phyloP scores from a whole-genome alignment of 2,797 vertebrate genomes.

The Dicrostonyx torquatus region DNA sequence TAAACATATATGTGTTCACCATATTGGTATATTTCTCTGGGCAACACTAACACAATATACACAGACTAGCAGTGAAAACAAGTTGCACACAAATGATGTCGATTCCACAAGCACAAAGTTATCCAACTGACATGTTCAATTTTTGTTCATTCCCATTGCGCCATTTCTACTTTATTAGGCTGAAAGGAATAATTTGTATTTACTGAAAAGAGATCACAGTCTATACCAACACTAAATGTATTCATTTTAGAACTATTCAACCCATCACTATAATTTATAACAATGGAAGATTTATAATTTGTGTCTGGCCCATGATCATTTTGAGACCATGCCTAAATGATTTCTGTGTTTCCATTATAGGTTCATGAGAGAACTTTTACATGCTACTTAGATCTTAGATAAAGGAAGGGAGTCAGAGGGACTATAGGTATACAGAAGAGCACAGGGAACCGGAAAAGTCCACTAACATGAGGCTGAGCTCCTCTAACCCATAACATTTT shows the following conservation, averaged over 20 bases:
- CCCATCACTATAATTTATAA: constrained; percentile 10
- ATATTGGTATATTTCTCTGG: background rate
- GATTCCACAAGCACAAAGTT: background rate
- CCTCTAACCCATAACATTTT: background rate
- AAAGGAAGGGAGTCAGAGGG: background rate
- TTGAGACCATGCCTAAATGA: constrained; percentile 3
- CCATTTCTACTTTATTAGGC: constrained; percentile 3
- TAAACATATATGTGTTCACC: background rate
- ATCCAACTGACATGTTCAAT: constrained; percentile 10
- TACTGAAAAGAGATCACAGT: background rate
- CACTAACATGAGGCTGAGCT: background rate
- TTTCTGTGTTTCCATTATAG: background rate
- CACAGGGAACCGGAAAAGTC: background rate
- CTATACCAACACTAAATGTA: background rate
- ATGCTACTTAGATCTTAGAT: background rate
- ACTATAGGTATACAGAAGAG: background rate
- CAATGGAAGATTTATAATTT: constrained; percentile 24
- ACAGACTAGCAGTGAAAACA: background rate
- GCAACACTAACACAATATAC: background rate
- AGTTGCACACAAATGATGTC: background rate
- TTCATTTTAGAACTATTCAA: constrained; percentile 14
- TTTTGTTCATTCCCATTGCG: background rate
- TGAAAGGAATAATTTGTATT: constrained; percentile 13
- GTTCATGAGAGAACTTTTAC: background rate
- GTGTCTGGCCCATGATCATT: background rate